Evolutionary conservation across 2,113 vertebrate species (phyloP).

Genomic region (Riparia riparia): DNA sequence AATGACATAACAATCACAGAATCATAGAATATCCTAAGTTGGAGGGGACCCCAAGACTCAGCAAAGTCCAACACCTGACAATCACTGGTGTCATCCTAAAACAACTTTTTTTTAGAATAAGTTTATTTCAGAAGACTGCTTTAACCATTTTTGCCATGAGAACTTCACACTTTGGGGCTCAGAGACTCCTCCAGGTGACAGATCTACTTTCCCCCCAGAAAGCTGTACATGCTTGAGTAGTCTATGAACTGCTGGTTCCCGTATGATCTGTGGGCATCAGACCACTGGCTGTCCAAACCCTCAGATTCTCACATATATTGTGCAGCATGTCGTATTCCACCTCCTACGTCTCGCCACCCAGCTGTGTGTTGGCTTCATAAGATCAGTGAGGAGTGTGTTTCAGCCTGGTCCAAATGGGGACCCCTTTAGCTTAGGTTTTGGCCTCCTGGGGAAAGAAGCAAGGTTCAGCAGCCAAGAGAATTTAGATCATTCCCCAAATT

Average conservation of each 20-base stretch:
- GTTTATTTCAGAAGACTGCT: background rate
- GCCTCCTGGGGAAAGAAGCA: background rate
- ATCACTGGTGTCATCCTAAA: background rate
- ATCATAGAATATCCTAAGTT: background rate
- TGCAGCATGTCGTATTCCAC: background rate
- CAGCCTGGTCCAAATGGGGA: background rate
- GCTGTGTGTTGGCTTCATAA: background rate
- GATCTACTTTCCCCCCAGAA: background rate
- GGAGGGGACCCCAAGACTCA: background rate
- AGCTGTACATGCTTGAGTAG: background rate
- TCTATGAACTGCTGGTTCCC: background rate
- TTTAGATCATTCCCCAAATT: background rate
- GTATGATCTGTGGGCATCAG: too few relatives aligned
- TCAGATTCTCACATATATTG: fast-evolving
- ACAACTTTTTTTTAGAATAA: background rate
- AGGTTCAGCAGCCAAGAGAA: background rate
- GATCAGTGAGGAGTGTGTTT: fast-evolving
- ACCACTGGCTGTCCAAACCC: background rate
- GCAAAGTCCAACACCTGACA: background rate
- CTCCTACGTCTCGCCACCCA: background rate
- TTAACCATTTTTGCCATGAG: background rate
- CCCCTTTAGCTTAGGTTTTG: background rate
- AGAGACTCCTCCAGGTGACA: background rate
- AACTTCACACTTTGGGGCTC: background rate
- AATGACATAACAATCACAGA: background rate